Evolutionary conservation across 1,140 invertebrate species (phyloP).

Genomic region (Drosophila ficusphila): DNA sequence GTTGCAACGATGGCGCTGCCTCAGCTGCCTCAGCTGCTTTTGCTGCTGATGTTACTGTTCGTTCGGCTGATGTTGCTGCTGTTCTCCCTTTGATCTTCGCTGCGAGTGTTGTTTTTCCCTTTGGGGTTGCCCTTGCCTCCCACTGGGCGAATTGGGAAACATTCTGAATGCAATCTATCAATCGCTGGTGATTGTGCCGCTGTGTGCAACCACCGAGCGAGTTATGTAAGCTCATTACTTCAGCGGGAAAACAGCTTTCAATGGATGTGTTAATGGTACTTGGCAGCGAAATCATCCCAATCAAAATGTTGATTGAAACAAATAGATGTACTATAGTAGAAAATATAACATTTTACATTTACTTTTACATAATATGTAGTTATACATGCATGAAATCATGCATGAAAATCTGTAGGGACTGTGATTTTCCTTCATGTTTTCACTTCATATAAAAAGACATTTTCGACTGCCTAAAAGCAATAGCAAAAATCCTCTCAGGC

Average conservation of each 20-base stretch:
- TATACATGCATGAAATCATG: no score
- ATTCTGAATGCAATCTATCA: constrained; percentile 80
- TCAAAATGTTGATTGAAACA: no score
- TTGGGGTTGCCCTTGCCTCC: constrained; percentile 10
- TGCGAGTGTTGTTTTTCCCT: constrained; percentile 27
- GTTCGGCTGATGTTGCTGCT: constrained; percentile 21
- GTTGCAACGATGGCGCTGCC: constrained; percentile 67
- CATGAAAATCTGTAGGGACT: not conserved
- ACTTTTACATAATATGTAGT: no score
- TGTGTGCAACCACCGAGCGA: constrained; percentile 59
- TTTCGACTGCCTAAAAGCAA: not conserved
- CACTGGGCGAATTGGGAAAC: constrained; percentile 55
- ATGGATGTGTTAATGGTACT: not conserved
- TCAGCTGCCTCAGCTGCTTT: constrained; percentile 23
- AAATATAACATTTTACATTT: no score
- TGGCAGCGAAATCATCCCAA: not conserved
- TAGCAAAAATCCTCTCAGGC: constrained; percentile 15
- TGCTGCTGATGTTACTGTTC: constrained; percentile 10
- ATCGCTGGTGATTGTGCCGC: constrained; percentile 39
- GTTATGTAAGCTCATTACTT: constrained; percentile 67
- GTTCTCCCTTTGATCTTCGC: constrained; percentile 71
- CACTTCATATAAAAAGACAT: constrained; percentile 18
- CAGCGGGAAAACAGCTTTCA: not conserved
- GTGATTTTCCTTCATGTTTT: not conserved
- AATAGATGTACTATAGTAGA: no score